Percentiles rank a stretch among this genome's conserved stretches.
phyloP scores from a whole-genome alignment of 2,113 vertebrate genomes.

The Panthera uncia region DNA sequence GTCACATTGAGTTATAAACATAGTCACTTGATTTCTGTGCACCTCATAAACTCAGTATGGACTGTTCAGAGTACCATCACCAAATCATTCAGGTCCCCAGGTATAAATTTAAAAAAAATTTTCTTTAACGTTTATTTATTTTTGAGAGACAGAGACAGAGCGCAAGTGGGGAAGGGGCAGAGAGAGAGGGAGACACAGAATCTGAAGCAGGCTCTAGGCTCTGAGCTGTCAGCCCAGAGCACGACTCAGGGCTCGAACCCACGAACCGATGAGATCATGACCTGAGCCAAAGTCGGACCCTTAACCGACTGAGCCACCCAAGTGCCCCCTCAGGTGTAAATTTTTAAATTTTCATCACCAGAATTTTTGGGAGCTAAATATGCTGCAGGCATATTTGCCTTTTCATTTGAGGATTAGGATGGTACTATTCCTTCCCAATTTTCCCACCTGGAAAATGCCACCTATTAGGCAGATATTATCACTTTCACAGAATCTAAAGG shows the following conservation, averaged over 20 bases:
- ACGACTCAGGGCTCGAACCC: too few relatives aligned
- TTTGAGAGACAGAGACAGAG: too few relatives aligned
- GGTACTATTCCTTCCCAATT: background rate
- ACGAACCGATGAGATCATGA: too few relatives aligned
- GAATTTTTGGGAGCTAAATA: slow-evolving; percentile 36
- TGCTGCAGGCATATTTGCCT: background rate
- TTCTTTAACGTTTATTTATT: too few relatives aligned
- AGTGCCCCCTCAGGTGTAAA: background rate
- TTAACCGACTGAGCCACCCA: too few relatives aligned
- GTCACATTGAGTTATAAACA: background rate
- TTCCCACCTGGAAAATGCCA: background rate
- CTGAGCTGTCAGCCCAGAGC: too few relatives aligned
- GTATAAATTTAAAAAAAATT: background rate
- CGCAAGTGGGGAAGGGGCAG: too few relatives aligned
- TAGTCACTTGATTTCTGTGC: background rate
- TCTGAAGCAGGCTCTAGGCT: too few relatives aligned
- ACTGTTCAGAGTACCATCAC: background rate
- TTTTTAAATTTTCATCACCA: background rate
- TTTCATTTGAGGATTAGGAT: slow-evolving; percentile 5
- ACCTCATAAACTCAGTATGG: background rate
- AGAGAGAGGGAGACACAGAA: too few relatives aligned
- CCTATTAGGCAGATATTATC: background rate
- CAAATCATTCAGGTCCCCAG: background rate
- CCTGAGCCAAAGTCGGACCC: too few relatives aligned
- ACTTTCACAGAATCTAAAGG: background rate